phyloP scores from a whole-genome alignment of 2,888 invertebrate species.

The Eupelmus urozonus region DNA sequence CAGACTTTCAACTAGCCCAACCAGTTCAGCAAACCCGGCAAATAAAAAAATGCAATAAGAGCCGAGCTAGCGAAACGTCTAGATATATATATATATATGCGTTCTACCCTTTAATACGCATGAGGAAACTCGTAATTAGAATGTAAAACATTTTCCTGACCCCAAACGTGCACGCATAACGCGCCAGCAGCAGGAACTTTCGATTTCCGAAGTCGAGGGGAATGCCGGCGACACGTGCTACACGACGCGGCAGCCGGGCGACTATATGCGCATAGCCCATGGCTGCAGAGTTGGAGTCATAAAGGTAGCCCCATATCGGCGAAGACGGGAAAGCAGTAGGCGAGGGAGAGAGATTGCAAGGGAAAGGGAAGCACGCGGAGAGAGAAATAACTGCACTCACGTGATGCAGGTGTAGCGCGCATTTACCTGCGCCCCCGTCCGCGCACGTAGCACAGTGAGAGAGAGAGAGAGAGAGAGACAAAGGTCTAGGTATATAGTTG shows the following conservation, averaged over 20 bases:
- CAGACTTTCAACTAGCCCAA: too few species aligned
- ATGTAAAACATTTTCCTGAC: conserved; percentile 33
- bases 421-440: conserved; percentile 16
- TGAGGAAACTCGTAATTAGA: conserved; percentile 36
- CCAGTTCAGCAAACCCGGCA: too few species aligned
- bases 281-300: neutral
- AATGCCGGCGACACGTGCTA: conserved; percentile 32
- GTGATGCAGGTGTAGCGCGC: conserved; percentile 9
- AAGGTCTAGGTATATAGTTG: neutral
- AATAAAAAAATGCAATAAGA: too few species aligned
- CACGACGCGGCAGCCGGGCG: neutral
- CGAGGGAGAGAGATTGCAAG: neutral
- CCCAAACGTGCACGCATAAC: neutral
- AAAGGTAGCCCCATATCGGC: conserved; percentile 7
- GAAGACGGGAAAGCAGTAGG: neutral
- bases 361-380: neutral
- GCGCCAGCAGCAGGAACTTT: conserved; percentile 25
- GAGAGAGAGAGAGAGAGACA: neutral
- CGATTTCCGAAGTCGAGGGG: conserved; percentile 47
- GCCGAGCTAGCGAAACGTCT: neutral
- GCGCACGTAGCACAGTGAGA: neutral
- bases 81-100: neutral
- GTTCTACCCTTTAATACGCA: neutral
- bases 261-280: neutral
- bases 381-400: conserved; percentile 8